Base-by-base conservation (phyloP, 2,797 vertebrate species). In the Enteromius fasciolatus region DNA sequence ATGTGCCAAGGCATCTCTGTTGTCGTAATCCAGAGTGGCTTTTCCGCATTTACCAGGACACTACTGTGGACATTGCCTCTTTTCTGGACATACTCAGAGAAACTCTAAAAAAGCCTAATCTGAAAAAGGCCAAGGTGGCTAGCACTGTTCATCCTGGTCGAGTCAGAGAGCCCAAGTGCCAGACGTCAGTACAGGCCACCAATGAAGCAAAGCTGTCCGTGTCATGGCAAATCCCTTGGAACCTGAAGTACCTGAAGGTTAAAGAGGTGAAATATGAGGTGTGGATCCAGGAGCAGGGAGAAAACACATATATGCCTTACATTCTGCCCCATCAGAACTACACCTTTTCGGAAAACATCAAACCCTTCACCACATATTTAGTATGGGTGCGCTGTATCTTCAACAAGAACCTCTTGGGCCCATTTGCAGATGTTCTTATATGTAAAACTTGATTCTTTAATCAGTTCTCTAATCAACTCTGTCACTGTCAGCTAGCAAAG, bases 361-460 rank as follows among this genome's bases (percentile, higher is more conserved):
- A 99, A 88, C 98, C 98, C 74, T 99, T 98, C 90, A 98, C 98
- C 4, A 97, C 97, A 81, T 99, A 99, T 89, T 91, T 99, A 90
- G 98, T 99, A 85, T 99, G 98, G 98, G 96, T 99, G 81, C 96
- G 98, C 88, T 99, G 98, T 89, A 97, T 99, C 91, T 99, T 99
- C 90, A 98, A 98, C 93, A 98, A 96, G 90, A 97, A 87, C 87
- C 96, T 99, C 50, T 92, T 97, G 77, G 98, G 98, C 78, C 98
- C 98, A 11, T 99, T 99, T 89, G 97, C 98, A 89, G 97, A 99
- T 6, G 97, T 98, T 90, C 95, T 99, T 7, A 93, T 95, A 86
- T 99, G 98, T 88, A 96, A 92, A 92, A 99, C 98, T 81, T 99
- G 96, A 93, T 68, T 82, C 28, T 33, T 31, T 23, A 66, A 25